Conservation (phyloP, 2,888 invertebrate genomes). For the Hydrotaea diabolus region DNA sequence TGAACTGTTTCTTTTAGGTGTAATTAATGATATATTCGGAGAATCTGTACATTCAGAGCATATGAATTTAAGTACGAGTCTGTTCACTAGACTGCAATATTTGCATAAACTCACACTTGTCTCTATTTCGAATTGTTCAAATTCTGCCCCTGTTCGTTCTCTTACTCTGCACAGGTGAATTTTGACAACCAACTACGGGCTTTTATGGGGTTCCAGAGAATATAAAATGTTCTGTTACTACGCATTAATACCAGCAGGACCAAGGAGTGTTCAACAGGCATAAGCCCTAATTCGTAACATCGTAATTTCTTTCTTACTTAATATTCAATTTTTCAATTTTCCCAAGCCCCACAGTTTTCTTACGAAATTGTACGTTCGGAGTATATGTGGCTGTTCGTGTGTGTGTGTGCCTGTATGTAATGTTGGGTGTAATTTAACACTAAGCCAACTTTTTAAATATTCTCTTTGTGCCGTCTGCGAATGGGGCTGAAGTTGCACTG, state of each 20-base stretch:
- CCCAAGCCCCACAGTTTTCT: background rate
- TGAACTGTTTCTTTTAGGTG: no score
- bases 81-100: no score
- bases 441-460: slow-evolving; percentile 64
- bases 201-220: background rate
- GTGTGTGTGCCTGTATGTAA: slow-evolving; percentile 15
- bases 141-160: slow-evolving; percentile 51
- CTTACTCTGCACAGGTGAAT: background rate
- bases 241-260: slow-evolving; percentile 5
- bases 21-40: no score
- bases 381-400: background rate
- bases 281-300: slow-evolving; percentile 8
- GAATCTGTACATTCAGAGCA: no score
- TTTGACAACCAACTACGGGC: background rate
- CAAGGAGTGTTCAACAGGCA: background rate
- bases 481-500: slow-evolving; percentile 5
- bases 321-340: slow-evolving; percentile 14
- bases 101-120: slow-evolving; percentile 42
- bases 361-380: background rate
- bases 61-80: no score
- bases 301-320: slow-evolving; percentile 5
- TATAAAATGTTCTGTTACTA: background rate
- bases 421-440: slow-evolving; percentile 46
- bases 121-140: slow-evolving; percentile 43
- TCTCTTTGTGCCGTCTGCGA: slow-evolving; percentile 43